phyloP scores from a whole-genome alignment of 2,113 vertebrate species.

The Conger conger region DNA sequence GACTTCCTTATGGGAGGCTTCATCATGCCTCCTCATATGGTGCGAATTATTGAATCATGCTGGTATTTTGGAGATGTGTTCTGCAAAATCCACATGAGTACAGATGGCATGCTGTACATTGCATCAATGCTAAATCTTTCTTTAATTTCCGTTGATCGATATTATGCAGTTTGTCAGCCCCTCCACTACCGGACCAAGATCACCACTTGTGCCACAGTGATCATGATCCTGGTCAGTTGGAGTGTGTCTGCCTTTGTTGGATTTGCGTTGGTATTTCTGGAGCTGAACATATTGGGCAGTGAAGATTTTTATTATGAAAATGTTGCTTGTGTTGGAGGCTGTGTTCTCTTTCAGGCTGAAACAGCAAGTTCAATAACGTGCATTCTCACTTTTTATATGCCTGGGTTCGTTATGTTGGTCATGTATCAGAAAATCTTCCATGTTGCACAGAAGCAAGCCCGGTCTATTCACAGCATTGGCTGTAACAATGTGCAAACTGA shows the following conservation, averaged over 20 bases:
- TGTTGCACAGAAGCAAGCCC: slow-evolving; percentile 48
- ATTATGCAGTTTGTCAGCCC: slow-evolving; percentile 33
- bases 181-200: slow-evolving; percentile 47
- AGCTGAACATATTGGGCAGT: slow-evolving; percentile 68
- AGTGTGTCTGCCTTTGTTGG: slow-evolving; percentile 67
- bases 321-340: slow-evolving; percentile 60
- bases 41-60: slow-evolving; percentile 73
- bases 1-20: slow-evolving; percentile 74
- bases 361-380: slow-evolving; percentile 63
- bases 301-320: slow-evolving; percentile 62
- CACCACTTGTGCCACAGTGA: slow-evolving; percentile 49
- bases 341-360: slow-evolving; percentile 68
- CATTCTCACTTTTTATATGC: slow-evolving; percentile 61
- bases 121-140: slow-evolving; percentile 77
- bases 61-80: slow-evolving; percentile 79
- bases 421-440: slow-evolving; percentile 37
- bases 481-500: neutral
- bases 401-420: slow-evolving; percentile 23
- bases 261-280: slow-evolving; percentile 74
- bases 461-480: slow-evolving; percentile 58
- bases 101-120: slow-evolving; percentile 72
- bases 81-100: slow-evolving; percentile 76
- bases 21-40: slow-evolving; percentile 80
- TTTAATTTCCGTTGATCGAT: slow-evolving; percentile 66
- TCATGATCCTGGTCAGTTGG: slow-evolving; percentile 78